Conservation (phyloP, 2,797 vertebrate genomes). For the Nannoperca obscura region DNA sequence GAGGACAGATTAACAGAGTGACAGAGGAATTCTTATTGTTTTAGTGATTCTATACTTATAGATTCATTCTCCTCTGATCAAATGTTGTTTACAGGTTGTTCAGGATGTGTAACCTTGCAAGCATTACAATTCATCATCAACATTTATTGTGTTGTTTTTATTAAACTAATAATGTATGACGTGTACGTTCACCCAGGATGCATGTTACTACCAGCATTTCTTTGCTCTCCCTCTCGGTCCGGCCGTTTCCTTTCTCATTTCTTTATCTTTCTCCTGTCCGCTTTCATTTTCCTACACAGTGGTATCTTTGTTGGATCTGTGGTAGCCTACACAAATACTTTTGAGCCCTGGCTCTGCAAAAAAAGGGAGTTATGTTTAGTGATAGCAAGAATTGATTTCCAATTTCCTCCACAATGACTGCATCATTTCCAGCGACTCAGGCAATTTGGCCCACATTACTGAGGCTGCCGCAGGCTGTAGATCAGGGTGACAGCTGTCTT, state of each 20-base stretch:
- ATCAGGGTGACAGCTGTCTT: conserved; percentile 91
- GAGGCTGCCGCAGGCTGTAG: conserved; percentile 85
- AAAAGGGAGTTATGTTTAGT: conserved; percentile 87
- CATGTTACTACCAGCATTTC: not conserved
- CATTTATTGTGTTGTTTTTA: conserved; percentile 34
- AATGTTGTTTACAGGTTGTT: conserved; percentile 45
- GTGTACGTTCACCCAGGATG: conserved; percentile 1
- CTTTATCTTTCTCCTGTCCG: conserved; percentile 44
- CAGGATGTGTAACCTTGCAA: conserved; percentile 45
- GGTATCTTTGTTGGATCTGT: conserved; percentile 53
- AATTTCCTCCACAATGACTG: conserved; percentile 94
- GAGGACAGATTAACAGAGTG: conserved; percentile 59
- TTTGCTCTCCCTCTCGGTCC: conserved; percentile 8
- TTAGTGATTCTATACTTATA: conserved; percentile 68
- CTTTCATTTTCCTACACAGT: conserved; percentile 38
- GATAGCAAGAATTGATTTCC: conserved; percentile 98
- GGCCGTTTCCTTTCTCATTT: conserved; percentile 29
- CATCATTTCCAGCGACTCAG: conserved; percentile 91
- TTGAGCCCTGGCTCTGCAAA: conserved; percentile 79
- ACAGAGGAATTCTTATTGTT: conserved; percentile 49
- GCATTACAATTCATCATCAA: conserved; percentile 25
- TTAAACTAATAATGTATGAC: conserved; percentile 16
- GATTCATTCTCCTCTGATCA: conserved; percentile 63
- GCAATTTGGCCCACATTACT: conserved; percentile 92
- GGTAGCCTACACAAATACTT: conserved; percentile 64